phyloP scores from a whole-genome alignment of 1,140 invertebrate genomes.

The Aphis craccivora region DNA sequence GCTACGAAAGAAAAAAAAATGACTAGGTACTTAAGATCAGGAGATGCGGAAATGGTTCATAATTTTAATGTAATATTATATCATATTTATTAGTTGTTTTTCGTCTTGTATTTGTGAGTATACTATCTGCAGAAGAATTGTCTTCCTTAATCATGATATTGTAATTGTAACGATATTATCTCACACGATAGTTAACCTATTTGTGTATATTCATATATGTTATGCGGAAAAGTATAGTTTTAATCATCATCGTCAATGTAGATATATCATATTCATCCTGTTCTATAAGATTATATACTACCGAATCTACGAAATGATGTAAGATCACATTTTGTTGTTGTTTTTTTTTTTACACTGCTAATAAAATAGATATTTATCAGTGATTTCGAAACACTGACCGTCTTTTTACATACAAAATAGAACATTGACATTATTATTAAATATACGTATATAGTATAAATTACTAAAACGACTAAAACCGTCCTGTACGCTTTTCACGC shows the following conservation, averaged over 20 bases:
- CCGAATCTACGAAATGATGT: background rate
- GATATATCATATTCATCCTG: background rate
- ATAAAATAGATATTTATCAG: background rate
- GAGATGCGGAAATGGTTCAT: background rate
- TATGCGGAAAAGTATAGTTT: background rate
- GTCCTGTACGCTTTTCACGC: background rate
- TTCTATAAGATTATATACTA: background rate
- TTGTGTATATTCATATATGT: background rate
- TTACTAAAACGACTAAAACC: background rate
- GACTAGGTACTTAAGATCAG: background rate
- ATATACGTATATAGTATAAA: too few species aligned
- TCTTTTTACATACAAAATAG: background rate
- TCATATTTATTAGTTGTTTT: background rate
- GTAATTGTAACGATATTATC: background rate
- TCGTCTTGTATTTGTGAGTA: background rate
- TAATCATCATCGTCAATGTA: background rate
- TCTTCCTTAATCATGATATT: background rate
- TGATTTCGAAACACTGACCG: background rate
- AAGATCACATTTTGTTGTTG: too few species aligned
- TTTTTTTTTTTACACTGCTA: background rate
- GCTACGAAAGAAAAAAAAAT: background rate
- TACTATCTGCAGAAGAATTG: background rate
- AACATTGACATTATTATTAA: background rate
- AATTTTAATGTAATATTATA: background rate
- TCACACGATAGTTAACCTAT: background rate